Conservation (phyloP, 2,113 vertebrate species). For the Madoqua kirkii region DNA sequence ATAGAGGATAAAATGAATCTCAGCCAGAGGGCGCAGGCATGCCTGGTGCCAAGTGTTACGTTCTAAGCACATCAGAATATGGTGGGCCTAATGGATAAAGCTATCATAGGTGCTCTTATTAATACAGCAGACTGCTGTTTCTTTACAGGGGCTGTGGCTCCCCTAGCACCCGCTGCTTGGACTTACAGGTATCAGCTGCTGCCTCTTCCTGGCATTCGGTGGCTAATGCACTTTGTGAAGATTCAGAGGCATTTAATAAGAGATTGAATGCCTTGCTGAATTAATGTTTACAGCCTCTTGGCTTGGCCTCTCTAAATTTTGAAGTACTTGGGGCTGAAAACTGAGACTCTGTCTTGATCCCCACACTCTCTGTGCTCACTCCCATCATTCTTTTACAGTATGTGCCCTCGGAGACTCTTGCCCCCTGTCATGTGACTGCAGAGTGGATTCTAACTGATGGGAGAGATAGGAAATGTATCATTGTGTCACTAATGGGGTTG, state of each 20-base stretch:
- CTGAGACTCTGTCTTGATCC: background rate
- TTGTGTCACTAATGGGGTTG: background rate
- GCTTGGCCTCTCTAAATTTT: constrained; percentile 3
- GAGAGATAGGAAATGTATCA: background rate
- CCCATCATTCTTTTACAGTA: accelerated
- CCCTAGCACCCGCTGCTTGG: background rate
- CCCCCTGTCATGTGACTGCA: background rate
- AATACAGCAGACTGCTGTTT: constrained; percentile 59
- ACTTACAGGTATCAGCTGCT: constrained; percentile 40
- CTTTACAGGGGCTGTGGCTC: constrained; percentile 42
- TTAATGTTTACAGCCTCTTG: constrained; percentile 51
- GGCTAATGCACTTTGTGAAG: constrained; percentile 49
- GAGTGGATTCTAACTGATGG: background rate
- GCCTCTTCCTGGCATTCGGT: constrained; percentile 13
- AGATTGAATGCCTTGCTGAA: constrained; percentile 28
- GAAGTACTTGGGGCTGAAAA: background rate
- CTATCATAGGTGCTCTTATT: constrained; percentile 39
- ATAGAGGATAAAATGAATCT: background rate
- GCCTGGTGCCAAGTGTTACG: accelerated
- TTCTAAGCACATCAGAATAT: background rate
- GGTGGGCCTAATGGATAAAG: background rate
- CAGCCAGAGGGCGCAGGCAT: background rate
- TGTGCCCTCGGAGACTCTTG: accelerated
- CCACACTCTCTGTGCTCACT: background rate
- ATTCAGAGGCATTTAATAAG: constrained; percentile 61